Evolutionary conservation across 2,113 vertebrate genomes (phyloP).

Genomic region (Rhinoderma darwinii): DNA sequence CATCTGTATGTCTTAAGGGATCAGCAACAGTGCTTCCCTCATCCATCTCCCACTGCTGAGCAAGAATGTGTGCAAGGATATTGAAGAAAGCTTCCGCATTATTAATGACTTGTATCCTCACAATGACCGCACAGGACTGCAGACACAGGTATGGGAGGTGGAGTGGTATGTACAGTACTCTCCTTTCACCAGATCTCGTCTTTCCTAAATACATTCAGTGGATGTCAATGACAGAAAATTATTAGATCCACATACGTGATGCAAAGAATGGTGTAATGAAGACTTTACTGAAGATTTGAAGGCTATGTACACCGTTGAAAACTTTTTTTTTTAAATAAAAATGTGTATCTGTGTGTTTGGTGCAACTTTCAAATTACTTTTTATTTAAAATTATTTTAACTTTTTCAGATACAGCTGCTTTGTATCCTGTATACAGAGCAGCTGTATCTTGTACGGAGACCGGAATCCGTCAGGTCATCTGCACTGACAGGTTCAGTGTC

Average conservation of each 20-base stretch:
- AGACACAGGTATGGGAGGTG: background rate
- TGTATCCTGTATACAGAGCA: no score
- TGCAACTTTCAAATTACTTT: no score
- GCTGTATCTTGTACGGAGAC: no score
- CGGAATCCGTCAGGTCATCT: no score
- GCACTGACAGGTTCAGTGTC: no score
- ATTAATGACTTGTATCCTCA: conserved; percentile 29
- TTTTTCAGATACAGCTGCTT: no score
- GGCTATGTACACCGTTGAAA: background rate
- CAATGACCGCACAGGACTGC: background rate
- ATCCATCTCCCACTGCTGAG: conserved; percentile 26
- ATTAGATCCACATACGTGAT: background rate
- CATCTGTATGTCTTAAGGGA: conserved; percentile 43
- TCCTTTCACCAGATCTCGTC: background rate
- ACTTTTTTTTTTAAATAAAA: no score
- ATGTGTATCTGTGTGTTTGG: no score
- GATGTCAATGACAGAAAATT: background rate
- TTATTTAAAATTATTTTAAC: no score
- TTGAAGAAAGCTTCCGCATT: background rate
- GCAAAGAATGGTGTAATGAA: no score
- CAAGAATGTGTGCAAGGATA: background rate
- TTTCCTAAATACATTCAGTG: background rate
- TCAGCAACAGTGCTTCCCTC: conserved; percentile 18
- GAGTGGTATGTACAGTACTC: background rate
- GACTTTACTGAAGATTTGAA: no score